Percentiles rank a stretch among this genome's conserved stretches.
Evolutionary conservation across 2,797 vertebrate species (phyloP).

Genomic region (Phoebastria nigripes): DNA sequence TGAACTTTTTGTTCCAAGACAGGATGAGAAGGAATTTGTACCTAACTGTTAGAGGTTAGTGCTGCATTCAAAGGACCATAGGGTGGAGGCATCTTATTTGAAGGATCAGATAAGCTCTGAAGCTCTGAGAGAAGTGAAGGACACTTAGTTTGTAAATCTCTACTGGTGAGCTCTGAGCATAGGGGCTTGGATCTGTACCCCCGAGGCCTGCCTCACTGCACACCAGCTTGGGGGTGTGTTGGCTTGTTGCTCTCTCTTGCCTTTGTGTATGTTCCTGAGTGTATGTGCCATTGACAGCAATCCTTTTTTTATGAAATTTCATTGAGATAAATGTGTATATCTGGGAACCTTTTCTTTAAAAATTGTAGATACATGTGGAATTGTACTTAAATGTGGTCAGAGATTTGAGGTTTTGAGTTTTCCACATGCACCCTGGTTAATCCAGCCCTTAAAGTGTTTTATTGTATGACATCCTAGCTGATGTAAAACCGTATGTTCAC

Average conservation of each 20-base stretch:
- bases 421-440: background rate
- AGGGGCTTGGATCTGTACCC: background rate
- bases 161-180: background rate
- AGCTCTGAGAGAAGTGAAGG: background rate
- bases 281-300: rapidly evolving
- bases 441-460: background rate
- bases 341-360: background rate
- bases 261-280: background rate
- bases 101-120: background rate
- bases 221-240: background rate
- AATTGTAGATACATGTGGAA: rapidly evolving
- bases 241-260: background rate
- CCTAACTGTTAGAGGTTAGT: no score
- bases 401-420: background rate
- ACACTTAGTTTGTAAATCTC: no score
- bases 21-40: background rate
- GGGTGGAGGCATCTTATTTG: background rate
- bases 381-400: background rate
- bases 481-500: background rate
- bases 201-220: background rate
- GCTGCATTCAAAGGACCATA: background rate
- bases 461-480: background rate
- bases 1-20: background rate
- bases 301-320: background rate
- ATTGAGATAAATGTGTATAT: background rate